phyloP scores from a whole-genome alignment of 1,140 invertebrate genomes.

The Heliothis virescens region DNA sequence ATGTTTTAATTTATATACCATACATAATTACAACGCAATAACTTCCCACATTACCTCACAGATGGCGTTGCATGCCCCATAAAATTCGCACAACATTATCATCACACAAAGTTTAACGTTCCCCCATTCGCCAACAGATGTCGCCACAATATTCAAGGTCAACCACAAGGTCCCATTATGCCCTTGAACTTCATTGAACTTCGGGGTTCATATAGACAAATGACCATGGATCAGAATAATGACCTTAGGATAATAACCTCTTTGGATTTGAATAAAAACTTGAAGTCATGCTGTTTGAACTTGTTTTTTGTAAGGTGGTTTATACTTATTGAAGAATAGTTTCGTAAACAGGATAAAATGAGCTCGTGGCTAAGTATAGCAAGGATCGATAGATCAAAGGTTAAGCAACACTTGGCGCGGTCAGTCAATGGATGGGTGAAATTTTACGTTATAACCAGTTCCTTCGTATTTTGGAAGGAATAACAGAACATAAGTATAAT shows the following conservation, averaged over 20 bases:
- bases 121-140: constrained; percentile 5
- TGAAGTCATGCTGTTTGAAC: not conserved
- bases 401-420: too few species aligned
- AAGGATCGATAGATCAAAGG: too few species aligned
- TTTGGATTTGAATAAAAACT: not conserved
- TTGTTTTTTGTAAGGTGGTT: not conserved
- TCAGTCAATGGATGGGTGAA: too few species aligned
- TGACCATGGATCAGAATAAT: constrained; percentile 9
- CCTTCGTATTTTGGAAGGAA: too few species aligned
- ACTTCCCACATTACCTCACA: not conserved
- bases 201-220: constrained; percentile 2
- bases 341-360: too few species aligned
- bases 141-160: not conserved
- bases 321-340: too few species aligned
- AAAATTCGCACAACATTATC: not conserved
- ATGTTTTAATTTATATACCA: too few species aligned
- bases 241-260: constrained; percentile 4
- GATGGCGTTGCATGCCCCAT: not conserved
- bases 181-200: constrained; percentile 36
- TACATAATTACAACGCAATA: not conserved
- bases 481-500: too few species aligned
- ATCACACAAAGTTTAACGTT: not conserved
- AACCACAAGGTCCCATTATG: not conserved
- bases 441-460: too few species aligned
- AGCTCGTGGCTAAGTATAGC: too few species aligned